These are phyloP conservation scores for Parasteatoda tepidariorum DNA, from an alignment of 1,140 invertebrate species.

Conservation along the genomic window DNA sequence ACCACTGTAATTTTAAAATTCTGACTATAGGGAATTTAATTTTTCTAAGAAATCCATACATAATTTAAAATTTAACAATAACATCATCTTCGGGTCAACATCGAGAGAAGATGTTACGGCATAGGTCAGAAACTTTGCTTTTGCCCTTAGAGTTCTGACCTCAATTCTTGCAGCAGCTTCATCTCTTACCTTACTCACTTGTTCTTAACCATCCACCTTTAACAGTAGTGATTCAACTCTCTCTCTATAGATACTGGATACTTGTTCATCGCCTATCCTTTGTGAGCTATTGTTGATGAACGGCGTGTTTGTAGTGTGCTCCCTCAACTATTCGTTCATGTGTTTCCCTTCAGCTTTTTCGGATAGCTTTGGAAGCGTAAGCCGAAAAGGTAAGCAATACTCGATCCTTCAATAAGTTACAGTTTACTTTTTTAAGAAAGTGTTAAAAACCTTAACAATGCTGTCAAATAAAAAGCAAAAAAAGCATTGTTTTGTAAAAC, in stretches of 20 bases:
- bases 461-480: no score
- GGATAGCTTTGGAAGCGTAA: background rate
- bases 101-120: conserved; percentile 50
- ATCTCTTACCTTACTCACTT: conserved; percentile 47
- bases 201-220: conserved; percentile 40
- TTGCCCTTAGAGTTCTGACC: conserved; percentile 51
- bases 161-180: conserved; percentile 39
- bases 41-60: no score
- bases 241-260: conserved; percentile 3
- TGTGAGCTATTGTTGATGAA: conserved; percentile 43
- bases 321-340: conserved; percentile 2
- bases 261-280: conserved; percentile 13
- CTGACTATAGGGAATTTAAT: no score
- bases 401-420: no score
- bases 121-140: conserved; percentile 55
- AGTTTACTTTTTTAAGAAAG: no score
- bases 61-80: no score
- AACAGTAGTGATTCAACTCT: conserved; percentile 45
- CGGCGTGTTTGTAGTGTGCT: background rate
- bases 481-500: no score
- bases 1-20: no score
- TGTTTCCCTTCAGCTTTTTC: background rate
- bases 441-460: no score
- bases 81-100: conserved; percentile 23
- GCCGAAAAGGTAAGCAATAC: background rate